Base-by-base conservation (phyloP, 2,888 invertebrate genomes). In the Alitta virens region DNA sequence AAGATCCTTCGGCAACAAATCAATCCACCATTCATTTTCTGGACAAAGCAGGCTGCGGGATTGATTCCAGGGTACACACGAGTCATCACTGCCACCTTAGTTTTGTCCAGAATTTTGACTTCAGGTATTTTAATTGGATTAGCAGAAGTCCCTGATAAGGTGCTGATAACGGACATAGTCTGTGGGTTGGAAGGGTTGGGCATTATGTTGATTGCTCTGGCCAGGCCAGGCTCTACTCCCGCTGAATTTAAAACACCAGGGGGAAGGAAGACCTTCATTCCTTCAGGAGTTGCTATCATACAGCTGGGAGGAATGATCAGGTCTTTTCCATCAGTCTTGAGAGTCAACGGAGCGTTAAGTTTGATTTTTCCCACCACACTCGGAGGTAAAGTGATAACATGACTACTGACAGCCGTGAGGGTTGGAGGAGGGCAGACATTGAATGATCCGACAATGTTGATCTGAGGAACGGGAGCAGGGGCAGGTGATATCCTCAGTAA, bases 251-350 rank as follows among this genome's bases (percentile, higher is more conserved):
- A 12, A 1, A 14, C 25, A 53, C 74, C 74, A 9, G 75, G 73
- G 9, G 78, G 78, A 7, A 78, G 68, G 59, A 76, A 74, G 33
- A 78, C 72, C 67, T 77, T 77, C 21, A 64, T 51, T 14, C 75
- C 75, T 42, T 73, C 72, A 12, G 60, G 40, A 3, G 74, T 71
- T 33, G 71, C 68, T 43, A 77, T 69, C 59, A 77, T 72, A 49
- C 76, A 75, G 27, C 73, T 74, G 0, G 78, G 75, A 23, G 77
- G 78, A 12, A 77, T 73, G 23, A 73, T 68, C 2, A 75, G 71
- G 42, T 73, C 72, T 52, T 69, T 65, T 58, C 74, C 74, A 63
- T 77, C 75, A 42, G 77, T 73, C 60, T 74, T 76, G 43, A 78
- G 62, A 3, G 74, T 71, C 40, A 78, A 61, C 7, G 76, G 74